These are phyloP conservation scores for Chaetodon trifascialis DNA, from an alignment of 2,113 vertebrate species.

Conservation along the genomic window DNA sequence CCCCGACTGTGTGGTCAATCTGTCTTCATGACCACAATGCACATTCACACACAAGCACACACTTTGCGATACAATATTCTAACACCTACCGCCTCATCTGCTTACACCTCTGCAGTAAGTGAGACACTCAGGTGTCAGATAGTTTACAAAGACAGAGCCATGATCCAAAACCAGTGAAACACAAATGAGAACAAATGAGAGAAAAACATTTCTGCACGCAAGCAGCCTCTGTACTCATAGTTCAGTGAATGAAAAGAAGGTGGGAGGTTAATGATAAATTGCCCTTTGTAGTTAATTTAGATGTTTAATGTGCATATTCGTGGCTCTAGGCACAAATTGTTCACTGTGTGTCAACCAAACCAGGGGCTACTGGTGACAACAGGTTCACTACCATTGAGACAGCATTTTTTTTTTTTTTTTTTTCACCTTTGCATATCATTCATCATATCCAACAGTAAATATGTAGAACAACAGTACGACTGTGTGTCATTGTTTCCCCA, in stretches of 20 bases:
- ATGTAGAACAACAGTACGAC: neutral
- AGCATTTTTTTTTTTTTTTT: neutral
- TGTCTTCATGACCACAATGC: conserved; percentile 60
- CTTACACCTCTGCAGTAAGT: conserved; percentile 28
- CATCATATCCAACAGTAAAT: neutral
- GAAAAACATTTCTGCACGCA: conserved; percentile 13
- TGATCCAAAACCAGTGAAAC: conserved; percentile 20
- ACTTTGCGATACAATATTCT: conserved; percentile 39
- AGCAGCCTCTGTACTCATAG: conserved; percentile 20
- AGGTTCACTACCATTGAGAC: neutral
- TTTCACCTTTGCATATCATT: neutral
- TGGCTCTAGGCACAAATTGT: neutral
- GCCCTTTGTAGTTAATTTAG: neutral
- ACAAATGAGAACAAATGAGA: conserved; percentile 35
- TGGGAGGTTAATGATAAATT: neutral
- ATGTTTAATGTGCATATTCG: neutral
- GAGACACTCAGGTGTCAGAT: conserved; percentile 26
- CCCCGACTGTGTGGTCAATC: conserved; percentile 71
- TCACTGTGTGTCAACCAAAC: neutral
- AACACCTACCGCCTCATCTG: conserved; percentile 36
- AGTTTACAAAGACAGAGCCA: conserved; percentile 42
- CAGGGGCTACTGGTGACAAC: neutral
- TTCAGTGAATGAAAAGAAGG: conserved; percentile 9
- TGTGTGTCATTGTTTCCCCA: too few species aligned
- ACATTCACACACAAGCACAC: conserved; percentile 35